Conservation (phyloP, 2,113 vertebrate genomes). For the Triplophysa rosa region DNA sequence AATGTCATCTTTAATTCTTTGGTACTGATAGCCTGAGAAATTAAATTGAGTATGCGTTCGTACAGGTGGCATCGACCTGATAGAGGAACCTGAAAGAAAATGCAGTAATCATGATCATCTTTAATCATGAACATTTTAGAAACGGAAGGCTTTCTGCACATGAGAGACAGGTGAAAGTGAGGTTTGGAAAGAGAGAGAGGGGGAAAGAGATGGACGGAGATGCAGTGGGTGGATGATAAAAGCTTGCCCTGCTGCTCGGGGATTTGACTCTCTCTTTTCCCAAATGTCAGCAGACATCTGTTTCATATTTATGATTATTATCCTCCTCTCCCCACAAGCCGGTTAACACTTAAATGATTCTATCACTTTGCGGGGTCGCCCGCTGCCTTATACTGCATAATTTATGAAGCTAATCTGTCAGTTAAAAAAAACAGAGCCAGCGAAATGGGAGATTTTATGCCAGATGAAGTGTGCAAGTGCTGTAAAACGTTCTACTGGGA, state of each 20-base stretch:
- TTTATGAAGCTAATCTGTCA: constrained; percentile 78
- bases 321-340: constrained; percentile 62
- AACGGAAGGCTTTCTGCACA: neutral
- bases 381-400: constrained; percentile 76
- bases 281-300: constrained; percentile 79
- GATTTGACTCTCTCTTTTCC: constrained; percentile 66
- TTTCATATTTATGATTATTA: constrained; percentile 78
- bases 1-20: neutral
- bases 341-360: constrained; percentile 70
- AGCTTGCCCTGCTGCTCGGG: constrained; percentile 66
- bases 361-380: constrained; percentile 75
- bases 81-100: neutral
- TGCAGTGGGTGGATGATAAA: constrained; percentile 67
- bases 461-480: constrained; percentile 35
- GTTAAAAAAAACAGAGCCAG: constrained; percentile 56
- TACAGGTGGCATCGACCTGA: constrained; percentile 16
- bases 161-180: constrained; percentile 51
- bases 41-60: neutral
- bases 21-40: neutral
- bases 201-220: constrained; percentile 50
- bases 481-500: constrained; percentile 28
- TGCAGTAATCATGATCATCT: neutral
- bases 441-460: constrained; percentile 50
- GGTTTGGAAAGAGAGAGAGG: constrained; percentile 50
- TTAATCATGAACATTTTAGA: constrained; percentile 11